A percentile compares a stretch with the other conserved stretches of the same genome.
These are phyloP conservation scores for Pocillopora meandrina DNA, from an alignment of 92 coral and sea anemone species.

Conservation along the genomic window DNA sequence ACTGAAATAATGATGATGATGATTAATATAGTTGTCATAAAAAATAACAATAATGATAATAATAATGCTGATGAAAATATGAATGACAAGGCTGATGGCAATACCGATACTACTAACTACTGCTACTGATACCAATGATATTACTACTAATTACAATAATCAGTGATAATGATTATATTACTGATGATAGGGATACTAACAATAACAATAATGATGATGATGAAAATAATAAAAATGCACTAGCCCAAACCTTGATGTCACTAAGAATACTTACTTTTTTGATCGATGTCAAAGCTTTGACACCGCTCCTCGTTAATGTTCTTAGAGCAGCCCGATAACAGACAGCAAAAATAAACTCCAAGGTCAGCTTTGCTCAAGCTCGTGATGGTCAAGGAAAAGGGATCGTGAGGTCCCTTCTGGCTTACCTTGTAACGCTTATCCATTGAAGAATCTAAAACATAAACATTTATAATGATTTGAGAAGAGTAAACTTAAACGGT, in stretches of 20 bases:
- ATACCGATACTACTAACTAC: background rate
- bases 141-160: too few relatives aligned
- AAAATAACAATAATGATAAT: too few relatives aligned
- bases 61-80: too few relatives aligned
- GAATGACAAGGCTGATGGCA: background rate
- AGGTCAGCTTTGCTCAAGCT: background rate
- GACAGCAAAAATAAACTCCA: slow-evolving; percentile 34
- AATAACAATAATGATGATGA: too few relatives aligned
- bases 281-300: slow-evolving; percentile 4
- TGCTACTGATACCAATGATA: too few relatives aligned
- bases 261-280: too few relatives aligned
- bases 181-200: too few relatives aligned
- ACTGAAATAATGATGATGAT: background rate
- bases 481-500: too few relatives aligned
- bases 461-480: background rate
- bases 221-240: too few relatives aligned
- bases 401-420: background rate
- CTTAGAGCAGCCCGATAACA: slow-evolving; percentile 11
- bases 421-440: slow-evolving; percentile 21
- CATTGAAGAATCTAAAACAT: slow-evolving; percentile 8
- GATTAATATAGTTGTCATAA: too few relatives aligned
- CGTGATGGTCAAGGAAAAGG: background rate
- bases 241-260: too few relatives aligned
- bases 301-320: background rate
- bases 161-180: too few relatives aligned